Base-by-base conservation (phyloP, 1,140 invertebrate species). In the Drosophila pseudoananassae region DNA sequence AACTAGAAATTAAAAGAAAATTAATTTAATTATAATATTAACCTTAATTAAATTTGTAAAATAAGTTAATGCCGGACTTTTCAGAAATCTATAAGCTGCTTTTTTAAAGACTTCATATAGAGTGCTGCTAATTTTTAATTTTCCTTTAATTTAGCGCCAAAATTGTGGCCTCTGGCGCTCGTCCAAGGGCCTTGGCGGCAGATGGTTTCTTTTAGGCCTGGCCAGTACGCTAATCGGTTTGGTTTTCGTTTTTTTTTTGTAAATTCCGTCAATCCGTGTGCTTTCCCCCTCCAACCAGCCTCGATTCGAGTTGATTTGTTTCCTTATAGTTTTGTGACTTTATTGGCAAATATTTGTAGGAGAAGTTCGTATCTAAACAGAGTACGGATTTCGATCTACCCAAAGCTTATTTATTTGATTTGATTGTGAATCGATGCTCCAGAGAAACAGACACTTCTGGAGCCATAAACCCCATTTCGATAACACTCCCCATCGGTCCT, bases 171-270 rank as follows among this genome's bases (percentile, higher is more conserved):
- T 68, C 71, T 80, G 88, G 90, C 70, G 90, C 90, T 70, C 85
- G 90, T 75, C 90, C 90, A 88, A 91, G 84, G 91, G 90, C 90
- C 73, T 73, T 91, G 88, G 72, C 82, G 75, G 84, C 80, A 76
- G 90, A 91, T 88, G 90, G 88, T 91, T 91, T 90, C 90, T 91
- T 90, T 91, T 91, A 91, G 90, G 84, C 89, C 85, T 80, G 72
- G 66, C 53, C 59, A 68, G 58, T 61, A 65, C 46, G 73, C 76
- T 54, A 75, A 63, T 63, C 71, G 72, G 76, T 80, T 80, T 65
- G 72, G 71, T 61, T 72, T 60, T 36, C 33, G 4, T 31, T 25
- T 43, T 29, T 43, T 29, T 38, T 51, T 71, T 56, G 68, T 73
- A 73, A 73, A 43, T 43, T 43, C 40, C 40, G 40, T 57, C 17